These are phyloP conservation scores for Pelosia muscerda DNA, from an alignment of 2,888 invertebrate genomes.

Conservation along the genomic window DNA sequence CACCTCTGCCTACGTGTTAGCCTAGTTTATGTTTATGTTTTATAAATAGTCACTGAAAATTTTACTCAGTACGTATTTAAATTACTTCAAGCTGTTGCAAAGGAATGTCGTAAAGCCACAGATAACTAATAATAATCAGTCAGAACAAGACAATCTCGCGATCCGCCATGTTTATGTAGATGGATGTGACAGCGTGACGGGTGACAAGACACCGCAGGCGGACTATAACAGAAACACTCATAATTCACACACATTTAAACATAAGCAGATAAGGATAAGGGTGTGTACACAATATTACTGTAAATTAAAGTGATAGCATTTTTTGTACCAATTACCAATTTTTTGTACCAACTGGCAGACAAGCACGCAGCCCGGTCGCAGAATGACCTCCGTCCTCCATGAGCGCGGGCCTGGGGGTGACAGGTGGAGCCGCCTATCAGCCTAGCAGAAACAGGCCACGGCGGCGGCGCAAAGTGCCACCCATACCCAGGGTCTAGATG, in stretches of 20 bases:
- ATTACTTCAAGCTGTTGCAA: background rate
- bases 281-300: background rate
- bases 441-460: too few relatives aligned
- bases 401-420: too few relatives aligned
- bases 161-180: slow-evolving; percentile 29
- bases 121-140: slow-evolving; percentile 18
- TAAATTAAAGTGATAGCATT: background rate
- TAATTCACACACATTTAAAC: slow-evolving; percentile 29
- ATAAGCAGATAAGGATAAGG: slow-evolving; percentile 15
- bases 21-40: too few relatives aligned
- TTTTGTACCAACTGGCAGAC: too few relatives aligned
- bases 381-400: too few relatives aligned
- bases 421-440: too few relatives aligned
- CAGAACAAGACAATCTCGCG: slow-evolving; percentile 16
- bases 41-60: too few relatives aligned
- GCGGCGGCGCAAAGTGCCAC: too few relatives aligned
- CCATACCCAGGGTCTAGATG: too few relatives aligned
- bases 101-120: background rate
- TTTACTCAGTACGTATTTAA: background rate
- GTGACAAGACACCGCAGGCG: slow-evolving; percentile 32
- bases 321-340: too few relatives aligned
- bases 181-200: slow-evolving; percentile 29
- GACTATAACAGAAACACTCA: slow-evolving; percentile 24
- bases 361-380: too few relatives aligned
- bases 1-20: too few relatives aligned